A percentile compares a stretch with the other conserved stretches of the same genome.
These are phyloP conservation scores for Halictus quadricinctus DNA, from an alignment of 2,888 invertebrate species.

Conservation along the genomic window DNA sequence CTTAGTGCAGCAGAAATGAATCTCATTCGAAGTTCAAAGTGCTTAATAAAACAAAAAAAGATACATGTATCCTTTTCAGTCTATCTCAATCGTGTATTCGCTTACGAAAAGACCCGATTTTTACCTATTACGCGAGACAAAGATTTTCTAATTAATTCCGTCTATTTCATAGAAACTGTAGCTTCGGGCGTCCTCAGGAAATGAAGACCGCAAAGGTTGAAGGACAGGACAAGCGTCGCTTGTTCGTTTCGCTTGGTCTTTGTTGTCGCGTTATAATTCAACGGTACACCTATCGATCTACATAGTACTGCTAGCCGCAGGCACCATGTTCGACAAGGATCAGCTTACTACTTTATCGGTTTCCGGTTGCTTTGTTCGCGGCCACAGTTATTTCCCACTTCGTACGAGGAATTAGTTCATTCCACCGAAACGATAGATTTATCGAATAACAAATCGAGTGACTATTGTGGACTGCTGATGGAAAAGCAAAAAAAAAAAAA, in stretches of 20 bases:
- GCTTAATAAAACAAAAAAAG: no score
- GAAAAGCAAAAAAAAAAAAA: background rate
- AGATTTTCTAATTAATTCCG: no score
- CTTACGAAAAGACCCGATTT: no score
- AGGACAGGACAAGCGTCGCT: background rate
- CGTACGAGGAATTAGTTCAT: conserved; percentile 12
- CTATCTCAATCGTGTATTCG: no score
- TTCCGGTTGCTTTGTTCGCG: background rate
- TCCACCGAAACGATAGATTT: conserved; percentile 17
- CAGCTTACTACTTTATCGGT: conserved; percentile 24
- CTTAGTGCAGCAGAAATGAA: no score
- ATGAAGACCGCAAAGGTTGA: background rate
- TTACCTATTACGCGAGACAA: no score
- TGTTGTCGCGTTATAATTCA: conserved; percentile 6
- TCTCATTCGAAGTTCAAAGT: no score
- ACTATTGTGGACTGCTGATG: background rate
- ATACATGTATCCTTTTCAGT: no score
- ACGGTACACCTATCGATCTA: conserved; percentile 12
- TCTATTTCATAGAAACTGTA: no score
- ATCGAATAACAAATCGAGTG: conserved; percentile 24
- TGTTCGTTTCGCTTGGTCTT: conserved; percentile 6
- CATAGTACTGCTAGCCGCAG: conserved; percentile 3
- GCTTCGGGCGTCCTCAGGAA: conserved; percentile 16
- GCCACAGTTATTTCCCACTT: background rate
- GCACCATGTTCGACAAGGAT: conserved; percentile 21